Conservation (phyloP, 2,113 vertebrate genomes). For the Echinops telfairi region DNA sequence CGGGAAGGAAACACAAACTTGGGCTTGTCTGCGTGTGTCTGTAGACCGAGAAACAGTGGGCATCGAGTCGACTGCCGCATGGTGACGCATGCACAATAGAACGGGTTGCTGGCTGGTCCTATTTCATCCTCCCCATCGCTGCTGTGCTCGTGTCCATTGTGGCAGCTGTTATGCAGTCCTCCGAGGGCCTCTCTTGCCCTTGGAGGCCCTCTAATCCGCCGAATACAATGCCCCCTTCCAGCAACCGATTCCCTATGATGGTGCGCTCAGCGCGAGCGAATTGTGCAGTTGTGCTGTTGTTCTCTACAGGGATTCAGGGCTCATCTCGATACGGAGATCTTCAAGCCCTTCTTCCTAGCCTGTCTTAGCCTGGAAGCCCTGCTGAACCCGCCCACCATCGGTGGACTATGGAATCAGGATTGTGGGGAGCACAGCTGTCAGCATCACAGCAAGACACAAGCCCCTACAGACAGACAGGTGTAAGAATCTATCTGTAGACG, state of each 20-base stretch:
- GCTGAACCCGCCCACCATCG: not conserved
- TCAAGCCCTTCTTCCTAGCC: not conserved
- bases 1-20: not conserved
- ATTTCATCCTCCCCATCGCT: not conserved
- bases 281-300: not conserved
- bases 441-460: not conserved
- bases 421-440: not conserved
- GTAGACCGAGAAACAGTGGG: too few relatives aligned
- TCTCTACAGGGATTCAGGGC: not conserved
- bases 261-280: not conserved
- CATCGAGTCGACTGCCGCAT: not conserved
- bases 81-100: not conserved
- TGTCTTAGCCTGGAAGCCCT: not conserved
- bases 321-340: not conserved
- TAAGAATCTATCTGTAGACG: not conserved
- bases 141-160: not conserved
- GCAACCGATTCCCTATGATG: not conserved
- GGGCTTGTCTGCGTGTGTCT: not conserved
- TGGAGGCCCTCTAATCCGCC: not conserved
- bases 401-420: not conserved
- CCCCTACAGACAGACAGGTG: not conserved
- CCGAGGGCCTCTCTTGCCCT: not conserved
- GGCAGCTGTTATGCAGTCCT: not conserved
- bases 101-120: not conserved
- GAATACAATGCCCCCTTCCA: not conserved